Conservation (phyloP, 2,888 invertebrate genomes). For the Synergus japonicus region DNA sequence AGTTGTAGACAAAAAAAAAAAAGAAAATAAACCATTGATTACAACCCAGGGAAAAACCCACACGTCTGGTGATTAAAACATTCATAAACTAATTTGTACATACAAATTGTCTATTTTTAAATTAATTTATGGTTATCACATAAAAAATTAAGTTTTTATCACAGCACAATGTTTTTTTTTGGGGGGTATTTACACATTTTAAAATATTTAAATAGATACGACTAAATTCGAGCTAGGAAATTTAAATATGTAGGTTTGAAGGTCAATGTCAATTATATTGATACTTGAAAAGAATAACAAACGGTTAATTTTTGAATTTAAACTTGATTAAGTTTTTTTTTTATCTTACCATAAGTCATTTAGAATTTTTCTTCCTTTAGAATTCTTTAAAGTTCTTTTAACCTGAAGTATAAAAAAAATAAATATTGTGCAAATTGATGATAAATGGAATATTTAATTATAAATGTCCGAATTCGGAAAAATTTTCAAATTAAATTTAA, state of each 20-base stretch:
- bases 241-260: background rate
- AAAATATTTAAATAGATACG: background rate
- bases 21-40: background rate
- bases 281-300: background rate
- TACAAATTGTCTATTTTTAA: background rate
- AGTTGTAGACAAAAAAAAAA: slow-evolving; percentile 18
- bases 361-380: no score
- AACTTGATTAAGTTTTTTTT: no score
- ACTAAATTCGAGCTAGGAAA: background rate
- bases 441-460: no score
- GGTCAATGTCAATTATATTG: background rate
- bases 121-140: background rate
- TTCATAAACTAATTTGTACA: background rate
- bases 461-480: no score
- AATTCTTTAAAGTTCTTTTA: no score
- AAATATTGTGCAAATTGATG: no score
- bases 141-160: background rate
- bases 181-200: background rate
- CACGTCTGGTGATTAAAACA: background rate
- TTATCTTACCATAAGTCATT: no score
- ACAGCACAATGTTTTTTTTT: background rate
- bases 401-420: no score
- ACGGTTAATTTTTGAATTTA: no score
- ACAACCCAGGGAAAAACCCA: background rate
- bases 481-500: no score